These are phyloP conservation scores for Junco hyemalis DNA, from an alignment of 2,113 vertebrate species.

Conservation along the genomic window DNA sequence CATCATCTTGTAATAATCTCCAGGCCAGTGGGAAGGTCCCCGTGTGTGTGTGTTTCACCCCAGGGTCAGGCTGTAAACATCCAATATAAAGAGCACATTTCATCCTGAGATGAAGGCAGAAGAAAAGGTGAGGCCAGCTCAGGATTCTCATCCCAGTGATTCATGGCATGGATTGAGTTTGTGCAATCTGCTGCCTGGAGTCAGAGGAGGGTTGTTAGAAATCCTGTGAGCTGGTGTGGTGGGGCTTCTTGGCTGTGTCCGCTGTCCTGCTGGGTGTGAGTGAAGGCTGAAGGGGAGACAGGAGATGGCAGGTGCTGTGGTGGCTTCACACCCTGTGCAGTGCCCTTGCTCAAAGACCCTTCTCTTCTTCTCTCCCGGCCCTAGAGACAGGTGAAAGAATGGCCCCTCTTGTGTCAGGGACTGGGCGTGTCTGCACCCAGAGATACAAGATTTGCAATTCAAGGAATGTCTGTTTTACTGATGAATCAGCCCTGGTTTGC, in stretches of 20 bases:
- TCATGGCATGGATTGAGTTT: not conserved
- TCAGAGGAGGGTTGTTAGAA: not conserved
- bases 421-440: not conserved
- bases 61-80: not conserved
- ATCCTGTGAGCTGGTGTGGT: not conserved
- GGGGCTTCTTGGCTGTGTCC: not conserved
- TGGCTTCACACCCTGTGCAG: rapidly evolving
- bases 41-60: not conserved
- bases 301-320: rapidly evolving
- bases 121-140: not conserved
- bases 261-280: not conserved
- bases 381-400: not conserved
- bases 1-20: not conserved
- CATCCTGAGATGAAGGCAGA: not conserved
- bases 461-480: not conserved
- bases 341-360: not conserved
- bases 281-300: not conserved
- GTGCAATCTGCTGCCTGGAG: not conserved
- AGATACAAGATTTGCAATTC: not conserved
- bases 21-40: not conserved
- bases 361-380: not conserved
- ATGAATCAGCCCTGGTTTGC: not conserved
- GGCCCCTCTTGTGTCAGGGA: not conserved
- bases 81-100: not conserved
- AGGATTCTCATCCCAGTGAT: not conserved